phyloP scores from a whole-genome alignment of 2,888 invertebrate genomes.

The Antheraea assamensis region DNA sequence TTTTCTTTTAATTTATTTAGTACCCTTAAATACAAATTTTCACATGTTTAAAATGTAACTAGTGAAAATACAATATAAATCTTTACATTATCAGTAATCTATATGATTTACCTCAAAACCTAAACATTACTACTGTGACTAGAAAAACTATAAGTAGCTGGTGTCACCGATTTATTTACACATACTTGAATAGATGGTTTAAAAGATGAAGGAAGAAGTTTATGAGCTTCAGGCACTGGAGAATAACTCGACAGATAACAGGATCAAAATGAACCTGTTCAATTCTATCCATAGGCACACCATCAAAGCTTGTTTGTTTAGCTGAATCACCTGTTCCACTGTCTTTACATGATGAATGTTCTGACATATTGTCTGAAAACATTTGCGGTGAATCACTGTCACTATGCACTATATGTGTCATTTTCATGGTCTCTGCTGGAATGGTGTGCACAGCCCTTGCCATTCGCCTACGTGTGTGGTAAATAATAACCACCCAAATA shows the following conservation, averaged over 20 bases:
- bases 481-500: conserved; percentile 95
- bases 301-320: conserved; percentile 86
- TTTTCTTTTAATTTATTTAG: neutral
- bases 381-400: conserved; percentile 77
- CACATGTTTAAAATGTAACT: conserved; percentile 42
- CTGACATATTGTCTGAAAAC: conserved; percentile 86
- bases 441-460: conserved; percentile 75
- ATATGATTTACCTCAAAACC: conserved; percentile 43
- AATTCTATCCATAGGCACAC: conserved; percentile 72
- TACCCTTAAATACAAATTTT: neutral
- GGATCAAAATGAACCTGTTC: conserved; percentile 77
- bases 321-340: conserved; percentile 91
- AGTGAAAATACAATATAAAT: conserved; percentile 67
- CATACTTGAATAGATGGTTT: conserved; percentile 80
- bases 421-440: conserved; percentile 74
- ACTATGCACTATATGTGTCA: conserved; percentile 78
- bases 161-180: conserved; percentile 78
- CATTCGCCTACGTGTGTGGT: conserved; percentile 89
- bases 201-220: conserved; percentile 77
- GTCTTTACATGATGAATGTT: conserved; percentile 89
- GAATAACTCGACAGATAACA: conserved; percentile 71
- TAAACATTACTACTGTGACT: conserved; percentile 80
- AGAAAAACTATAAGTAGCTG: conserved; percentile 81
- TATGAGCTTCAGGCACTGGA: conserved; percentile 77
- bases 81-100: conserved; percentile 40